These are phyloP conservation scores for Eilema depressum DNA, from an alignment of 2,888 invertebrate species.

Conservation along the genomic window DNA sequence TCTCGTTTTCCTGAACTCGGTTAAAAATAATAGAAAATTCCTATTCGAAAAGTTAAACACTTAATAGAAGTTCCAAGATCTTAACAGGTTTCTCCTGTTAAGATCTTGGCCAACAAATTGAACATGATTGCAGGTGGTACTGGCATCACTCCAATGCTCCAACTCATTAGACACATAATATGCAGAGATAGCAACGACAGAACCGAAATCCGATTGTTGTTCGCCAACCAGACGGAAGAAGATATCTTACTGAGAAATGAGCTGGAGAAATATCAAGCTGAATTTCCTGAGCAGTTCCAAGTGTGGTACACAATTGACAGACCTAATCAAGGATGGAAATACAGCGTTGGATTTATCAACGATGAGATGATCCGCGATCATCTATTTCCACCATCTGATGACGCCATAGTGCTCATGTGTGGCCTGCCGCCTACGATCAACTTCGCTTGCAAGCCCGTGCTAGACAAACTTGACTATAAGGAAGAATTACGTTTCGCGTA, in stretches of 20 bases:
- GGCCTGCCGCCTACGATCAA: constrained; percentile 99
- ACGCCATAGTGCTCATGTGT: constrained; percentile 97
- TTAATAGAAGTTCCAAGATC: no score
- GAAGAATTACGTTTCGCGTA: constrained; percentile 94
- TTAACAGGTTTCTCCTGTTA: no score
- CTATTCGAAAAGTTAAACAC: neutral
- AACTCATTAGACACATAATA: constrained; percentile 96
- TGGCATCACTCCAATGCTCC: constrained; percentile 99
- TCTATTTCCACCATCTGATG: constrained; percentile 92
- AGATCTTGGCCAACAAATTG: constrained; percentile 90
- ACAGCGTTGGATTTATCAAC: constrained; percentile 96
- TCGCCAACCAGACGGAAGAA: constrained; percentile 98
- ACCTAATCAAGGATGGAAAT: constrained; percentile 95
- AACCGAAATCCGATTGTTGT: constrained; percentile 94
- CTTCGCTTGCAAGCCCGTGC: constrained; percentile 95
- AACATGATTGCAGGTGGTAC: constrained; percentile 98
- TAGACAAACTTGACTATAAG: constrained; percentile 96
- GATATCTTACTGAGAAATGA: constrained; percentile 97
- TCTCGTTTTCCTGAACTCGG: no score
- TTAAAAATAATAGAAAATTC: no score
- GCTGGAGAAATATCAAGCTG: constrained; percentile 92
- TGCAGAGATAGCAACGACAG: constrained; percentile 90
- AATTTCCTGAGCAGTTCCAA: constrained; percentile 93
- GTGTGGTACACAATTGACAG: constrained; percentile 98
- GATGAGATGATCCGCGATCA: constrained; percentile 95